These are phyloP conservation scores for Phaetusa simplex DNA, from an alignment of 2,113 vertebrate genomes.

Conservation along the genomic window DNA sequence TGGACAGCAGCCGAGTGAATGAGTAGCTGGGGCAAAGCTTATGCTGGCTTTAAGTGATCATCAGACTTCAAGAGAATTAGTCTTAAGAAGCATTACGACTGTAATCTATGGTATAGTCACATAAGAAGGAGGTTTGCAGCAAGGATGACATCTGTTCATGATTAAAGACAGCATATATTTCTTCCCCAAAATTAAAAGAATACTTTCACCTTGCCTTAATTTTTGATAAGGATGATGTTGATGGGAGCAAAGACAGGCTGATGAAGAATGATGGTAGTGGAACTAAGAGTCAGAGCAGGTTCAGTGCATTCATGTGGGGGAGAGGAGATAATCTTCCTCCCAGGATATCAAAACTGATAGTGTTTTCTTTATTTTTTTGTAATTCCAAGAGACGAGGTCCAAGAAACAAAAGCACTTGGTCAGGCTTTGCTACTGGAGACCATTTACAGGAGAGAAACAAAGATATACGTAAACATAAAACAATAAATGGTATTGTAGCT, in stretches of 20 bases:
- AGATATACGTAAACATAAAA: neutral
- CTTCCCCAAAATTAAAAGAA: conserved; percentile 24
- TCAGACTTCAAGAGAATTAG: neutral
- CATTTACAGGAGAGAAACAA: neutral
- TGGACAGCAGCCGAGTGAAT: neutral
- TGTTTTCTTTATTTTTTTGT: neutral
- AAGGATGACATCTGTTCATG: neutral
- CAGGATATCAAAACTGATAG: neutral
- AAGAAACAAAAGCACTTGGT: neutral
- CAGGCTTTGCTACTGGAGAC: neutral
- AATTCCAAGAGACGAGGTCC: neutral
- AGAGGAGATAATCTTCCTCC: neutral
- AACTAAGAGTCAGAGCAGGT: neutral
- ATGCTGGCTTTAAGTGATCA: neutral
- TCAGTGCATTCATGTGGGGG: neutral
- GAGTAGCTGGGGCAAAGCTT: neutral
- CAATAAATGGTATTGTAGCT: neutral
- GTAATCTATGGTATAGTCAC: neutral
- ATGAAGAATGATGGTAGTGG: neutral
- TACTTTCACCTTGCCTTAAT: conserved; percentile 36
- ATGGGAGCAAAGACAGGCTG: neutral
- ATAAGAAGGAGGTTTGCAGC: neutral
- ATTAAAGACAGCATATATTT: neutral
- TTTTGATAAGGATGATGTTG: conserved; percentile 11
- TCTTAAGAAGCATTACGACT: neutral